A percentile compares a stretch with the other conserved stretches of the same genome.
phyloP scores from a whole-genome alignment of 2,797 vertebrate genomes.

The Chlorospingus flavigularis region DNA sequence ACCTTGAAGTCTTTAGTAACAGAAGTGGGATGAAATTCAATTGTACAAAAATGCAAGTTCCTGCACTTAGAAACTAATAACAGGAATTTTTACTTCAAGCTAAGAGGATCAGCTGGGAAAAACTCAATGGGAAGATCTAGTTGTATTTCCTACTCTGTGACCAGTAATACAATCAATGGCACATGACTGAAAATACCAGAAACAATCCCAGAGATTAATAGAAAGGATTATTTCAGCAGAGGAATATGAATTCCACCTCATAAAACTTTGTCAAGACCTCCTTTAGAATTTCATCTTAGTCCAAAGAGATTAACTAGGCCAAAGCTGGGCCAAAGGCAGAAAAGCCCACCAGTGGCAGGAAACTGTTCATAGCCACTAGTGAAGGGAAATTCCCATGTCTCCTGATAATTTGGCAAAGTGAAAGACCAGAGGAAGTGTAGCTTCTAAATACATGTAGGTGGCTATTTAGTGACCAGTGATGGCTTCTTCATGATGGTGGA shows the following conservation, averaged over 20 bases:
- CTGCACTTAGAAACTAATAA: background rate
- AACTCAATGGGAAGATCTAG: background rate
- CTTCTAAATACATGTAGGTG: background rate
- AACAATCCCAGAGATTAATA: background rate
- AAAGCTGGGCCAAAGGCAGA: background rate
- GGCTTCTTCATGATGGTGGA: background rate
- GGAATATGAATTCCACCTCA: background rate
- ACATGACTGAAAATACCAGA: background rate
- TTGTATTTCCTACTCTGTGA: background rate
- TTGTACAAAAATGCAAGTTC: background rate
- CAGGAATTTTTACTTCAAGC: background rate
- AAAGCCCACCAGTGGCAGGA: background rate
- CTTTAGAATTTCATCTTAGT: background rate
- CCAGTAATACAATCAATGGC: background rate
- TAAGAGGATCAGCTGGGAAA: background rate
- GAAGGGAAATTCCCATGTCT: background rate
- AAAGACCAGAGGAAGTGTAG: background rate
- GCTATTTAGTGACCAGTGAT: background rate
- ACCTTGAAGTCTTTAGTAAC: constrained; percentile 5
- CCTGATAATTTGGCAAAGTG: background rate
- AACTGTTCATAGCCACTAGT: background rate
- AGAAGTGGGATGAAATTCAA: background rate
- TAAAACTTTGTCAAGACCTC: background rate
- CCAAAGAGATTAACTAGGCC: background rate
- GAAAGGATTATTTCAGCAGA: background rate